These are phyloP conservation scores for Agrilus biguttatus DNA, from an alignment of 2,888 invertebrate species.

Conservation along the genomic window DNA sequence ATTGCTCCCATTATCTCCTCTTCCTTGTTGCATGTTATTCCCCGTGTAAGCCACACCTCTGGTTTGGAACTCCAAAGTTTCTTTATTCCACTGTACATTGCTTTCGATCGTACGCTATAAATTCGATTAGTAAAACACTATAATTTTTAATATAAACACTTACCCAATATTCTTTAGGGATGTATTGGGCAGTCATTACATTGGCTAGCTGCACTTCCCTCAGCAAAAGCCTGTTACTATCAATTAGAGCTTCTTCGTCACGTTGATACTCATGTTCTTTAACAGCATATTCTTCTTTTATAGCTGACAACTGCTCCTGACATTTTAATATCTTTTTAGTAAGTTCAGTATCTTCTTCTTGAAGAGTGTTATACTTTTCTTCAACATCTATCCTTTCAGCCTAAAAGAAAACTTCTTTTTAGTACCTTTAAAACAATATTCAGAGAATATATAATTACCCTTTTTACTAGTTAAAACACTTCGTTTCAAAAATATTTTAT, in stretches of 20 bases:
- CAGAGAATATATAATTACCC: conserved; percentile 34
- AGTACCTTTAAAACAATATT: not conserved
- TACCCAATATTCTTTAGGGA: conserved; percentile 87
- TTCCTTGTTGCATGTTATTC: conserved; percentile 66
- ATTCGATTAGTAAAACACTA: conserved; percentile 3
- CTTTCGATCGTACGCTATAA: conserved; percentile 70
- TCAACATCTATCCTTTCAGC: conserved; percentile 88
- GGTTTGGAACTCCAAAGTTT: conserved; percentile 96
- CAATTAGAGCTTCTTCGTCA: conserved; percentile 91
- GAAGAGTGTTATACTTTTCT: conserved; percentile 84
- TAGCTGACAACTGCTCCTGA: conserved; percentile 72
- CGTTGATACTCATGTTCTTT: conserved; percentile 89
- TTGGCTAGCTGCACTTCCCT: conserved; percentile 85
- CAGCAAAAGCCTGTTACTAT: conserved; percentile 80
- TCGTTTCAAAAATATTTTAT: too few relatives aligned
- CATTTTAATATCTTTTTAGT: conserved; percentile 85
- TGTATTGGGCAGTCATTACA: conserved; percentile 80
- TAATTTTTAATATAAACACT: conserved; percentile 8
- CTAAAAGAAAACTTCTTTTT: conserved; percentile 20
- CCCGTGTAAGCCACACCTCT: conserved; percentile 97
- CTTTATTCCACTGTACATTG: conserved; percentile 95
- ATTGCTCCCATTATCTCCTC: too few relatives aligned
- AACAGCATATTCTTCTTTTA: conserved; percentile 72
- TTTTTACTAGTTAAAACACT: too few relatives aligned
- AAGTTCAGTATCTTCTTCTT: conserved; percentile 89